phyloP scores from a whole-genome alignment of 2,888 invertebrate genomes.

The Pheosia tremula region DNA sequence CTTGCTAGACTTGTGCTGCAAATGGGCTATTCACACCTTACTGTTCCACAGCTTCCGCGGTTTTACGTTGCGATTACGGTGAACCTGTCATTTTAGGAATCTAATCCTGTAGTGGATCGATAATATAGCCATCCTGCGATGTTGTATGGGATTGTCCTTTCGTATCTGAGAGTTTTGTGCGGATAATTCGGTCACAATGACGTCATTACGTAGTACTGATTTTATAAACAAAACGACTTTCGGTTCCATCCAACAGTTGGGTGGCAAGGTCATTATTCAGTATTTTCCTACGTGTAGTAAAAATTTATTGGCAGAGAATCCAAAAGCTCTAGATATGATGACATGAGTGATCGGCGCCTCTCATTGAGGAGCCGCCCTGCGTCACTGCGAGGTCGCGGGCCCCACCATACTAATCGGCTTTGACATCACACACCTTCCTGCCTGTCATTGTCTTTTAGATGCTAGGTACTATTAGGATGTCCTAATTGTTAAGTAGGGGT shows the following conservation, averaged over 20 bases:
- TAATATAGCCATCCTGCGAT: conserved; percentile 16
- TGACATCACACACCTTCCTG: no score
- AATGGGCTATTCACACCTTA: conserved; percentile 55
- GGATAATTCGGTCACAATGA: conserved; percentile 74
- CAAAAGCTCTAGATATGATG: conserved; percentile 72
- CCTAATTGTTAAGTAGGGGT: no score
- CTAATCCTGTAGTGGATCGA: conserved; percentile 14
- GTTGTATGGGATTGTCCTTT: conserved; percentile 37
- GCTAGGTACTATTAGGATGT: no score
- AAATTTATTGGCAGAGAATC: conserved; percentile 71
- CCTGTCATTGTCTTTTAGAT: no score
- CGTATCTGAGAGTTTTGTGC: conserved; percentile 51
- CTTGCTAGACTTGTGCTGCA: conserved; percentile 44
- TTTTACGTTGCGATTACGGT: conserved; percentile 26
- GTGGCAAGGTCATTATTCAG: conserved; percentile 75
- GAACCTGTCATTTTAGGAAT: conserved; percentile 17
- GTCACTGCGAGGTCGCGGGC: background rate
- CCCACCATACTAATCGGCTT: background rate
- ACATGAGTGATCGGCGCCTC: conserved; percentile 48
- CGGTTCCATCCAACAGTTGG: conserved; percentile 70
- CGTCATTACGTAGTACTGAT: conserved; percentile 72
- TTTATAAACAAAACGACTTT: conserved; percentile 76
- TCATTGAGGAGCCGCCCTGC: conserved; percentile 70
- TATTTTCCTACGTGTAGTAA: conserved; percentile 63
- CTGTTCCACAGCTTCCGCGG: conserved; percentile 39